Evolutionary conservation across 2,888 invertebrate genomes (phyloP).

Genomic region (Tineola bisselliella): DNA sequence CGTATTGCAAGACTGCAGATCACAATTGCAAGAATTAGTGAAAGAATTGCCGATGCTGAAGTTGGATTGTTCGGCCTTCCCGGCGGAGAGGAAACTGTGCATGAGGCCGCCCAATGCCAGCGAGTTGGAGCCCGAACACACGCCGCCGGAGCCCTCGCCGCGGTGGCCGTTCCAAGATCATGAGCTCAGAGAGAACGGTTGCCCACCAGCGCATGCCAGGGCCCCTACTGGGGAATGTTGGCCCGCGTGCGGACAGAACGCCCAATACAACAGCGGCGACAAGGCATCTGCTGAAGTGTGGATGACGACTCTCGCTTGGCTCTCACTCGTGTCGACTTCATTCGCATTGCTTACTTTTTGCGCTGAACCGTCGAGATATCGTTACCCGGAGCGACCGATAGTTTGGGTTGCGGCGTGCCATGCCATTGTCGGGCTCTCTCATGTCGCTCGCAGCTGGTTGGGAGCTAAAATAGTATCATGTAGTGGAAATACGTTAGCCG

Average conservation of each 20-base stretch:
- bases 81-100: constrained; percentile 78
- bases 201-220: constrained; percentile 70
- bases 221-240: constrained; percentile 69
- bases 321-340: constrained; percentile 82
- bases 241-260: constrained; percentile 75
- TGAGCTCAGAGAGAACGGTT: constrained; percentile 39
- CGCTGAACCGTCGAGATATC: constrained; percentile 88
- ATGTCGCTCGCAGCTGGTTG: constrained; percentile 73
- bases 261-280: constrained; percentile 72
- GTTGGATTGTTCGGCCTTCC: constrained; percentile 82
- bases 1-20: constrained; percentile 76
- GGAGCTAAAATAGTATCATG: constrained; percentile 49
- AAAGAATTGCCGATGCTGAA: constrained; percentile 75
- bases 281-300: constrained; percentile 77
- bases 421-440: constrained; percentile 80
- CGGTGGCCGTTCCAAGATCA: constrained; percentile 48
- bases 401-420: constrained; percentile 91
- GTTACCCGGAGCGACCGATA: constrained; percentile 92
- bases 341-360: constrained; percentile 88
- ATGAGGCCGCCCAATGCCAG: constrained; percentile 73
- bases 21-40: constrained; percentile 71
- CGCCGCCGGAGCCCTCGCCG: constrained; percentile 40
- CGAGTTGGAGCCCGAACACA: constrained; percentile 42
- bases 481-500: constrained; percentile 47
- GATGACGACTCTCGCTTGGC: constrained; percentile 80